These are phyloP conservation scores for Brachyptera risi DNA, from an alignment of 2,888 invertebrate genomes.

Conservation along the genomic window DNA sequence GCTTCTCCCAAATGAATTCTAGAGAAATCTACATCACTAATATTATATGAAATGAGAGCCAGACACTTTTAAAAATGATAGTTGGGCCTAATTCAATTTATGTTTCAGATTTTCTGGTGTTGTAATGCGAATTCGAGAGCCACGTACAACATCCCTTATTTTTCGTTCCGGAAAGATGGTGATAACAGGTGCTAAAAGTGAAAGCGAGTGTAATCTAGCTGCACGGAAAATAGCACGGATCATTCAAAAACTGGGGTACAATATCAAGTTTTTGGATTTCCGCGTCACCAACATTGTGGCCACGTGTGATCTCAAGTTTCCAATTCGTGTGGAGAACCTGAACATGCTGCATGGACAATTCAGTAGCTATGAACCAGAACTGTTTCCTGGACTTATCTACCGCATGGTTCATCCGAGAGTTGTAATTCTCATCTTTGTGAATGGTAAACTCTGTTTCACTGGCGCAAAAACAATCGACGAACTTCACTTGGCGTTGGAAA, in stretches of 20 bases:
- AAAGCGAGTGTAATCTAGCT: conserved; percentile 70
- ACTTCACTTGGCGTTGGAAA: conserved; percentile 88
- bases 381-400: conserved; percentile 98
- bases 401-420: conserved; percentile 95
- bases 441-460: conserved; percentile 78
- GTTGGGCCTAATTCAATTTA: no score
- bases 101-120: conserved; percentile 77
- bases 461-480: conserved; percentile 91
- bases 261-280: conserved; percentile 73
- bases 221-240: conserved; percentile 78
- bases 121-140: conserved; percentile 77
- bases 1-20: no score
- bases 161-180: conserved; percentile 81
- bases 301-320: conserved; percentile 82
- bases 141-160: conserved; percentile 68
- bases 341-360: conserved; percentile 80
- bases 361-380: conserved; percentile 91
- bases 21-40: no score
- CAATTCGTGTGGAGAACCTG: conserved; percentile 73
- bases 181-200: conserved; percentile 75
- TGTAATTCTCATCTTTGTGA: conserved; percentile 95
- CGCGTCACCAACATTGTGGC: conserved; percentile 86
- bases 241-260: conserved; percentile 74
- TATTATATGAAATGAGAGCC: no score
- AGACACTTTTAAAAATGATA: no score